These are phyloP conservation scores for Dasysyrphus albostriatus DNA, from an alignment of 2,888 invertebrate genomes.

Conservation along the genomic window DNA sequence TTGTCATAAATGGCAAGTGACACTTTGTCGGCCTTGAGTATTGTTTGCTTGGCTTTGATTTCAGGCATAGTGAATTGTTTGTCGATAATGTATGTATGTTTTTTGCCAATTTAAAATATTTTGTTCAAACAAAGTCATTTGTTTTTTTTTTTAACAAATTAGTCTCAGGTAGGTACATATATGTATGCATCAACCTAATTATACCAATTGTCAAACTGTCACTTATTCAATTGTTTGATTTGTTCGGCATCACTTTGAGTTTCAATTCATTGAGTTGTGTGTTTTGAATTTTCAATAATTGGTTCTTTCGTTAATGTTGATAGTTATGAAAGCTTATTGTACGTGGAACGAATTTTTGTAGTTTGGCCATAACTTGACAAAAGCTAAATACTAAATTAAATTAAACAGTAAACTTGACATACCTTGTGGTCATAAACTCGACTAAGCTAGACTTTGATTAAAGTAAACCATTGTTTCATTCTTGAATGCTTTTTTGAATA, in stretches of 20 bases:
- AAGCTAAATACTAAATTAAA: background rate
- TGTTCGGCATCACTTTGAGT: background rate
- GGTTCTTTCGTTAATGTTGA: slow-evolving; percentile 25
- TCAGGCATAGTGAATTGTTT: background rate
- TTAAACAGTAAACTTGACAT: slow-evolving; percentile 15
- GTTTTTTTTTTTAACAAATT: background rate
- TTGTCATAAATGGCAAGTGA: background rate
- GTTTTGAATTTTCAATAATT: slow-evolving; percentile 49
- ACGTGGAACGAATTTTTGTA: background rate
- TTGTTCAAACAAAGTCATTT: slow-evolving; percentile 9
- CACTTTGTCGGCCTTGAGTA: slow-evolving; percentile 40
- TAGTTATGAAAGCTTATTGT: slow-evolving; percentile 13
- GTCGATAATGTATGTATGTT: slow-evolving; percentile 18
- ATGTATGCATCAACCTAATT: background rate
- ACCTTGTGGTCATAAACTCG: slow-evolving; percentile 33
- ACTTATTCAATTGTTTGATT: slow-evolving; percentile 27
- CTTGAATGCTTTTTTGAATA: background rate
- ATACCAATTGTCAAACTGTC: slow-evolving; percentile 37
- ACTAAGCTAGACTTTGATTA: background rate
- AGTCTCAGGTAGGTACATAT: background rate
- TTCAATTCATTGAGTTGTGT: slow-evolving; percentile 1
- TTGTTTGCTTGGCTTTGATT: background rate
- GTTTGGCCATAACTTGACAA: background rate
- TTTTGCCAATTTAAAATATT: slow-evolving; percentile 19
- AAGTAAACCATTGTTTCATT: background rate